Evolutionary conservation across 2,113 vertebrate species (phyloP).

Genomic region (Chloropsis cyanopogon): DNA sequence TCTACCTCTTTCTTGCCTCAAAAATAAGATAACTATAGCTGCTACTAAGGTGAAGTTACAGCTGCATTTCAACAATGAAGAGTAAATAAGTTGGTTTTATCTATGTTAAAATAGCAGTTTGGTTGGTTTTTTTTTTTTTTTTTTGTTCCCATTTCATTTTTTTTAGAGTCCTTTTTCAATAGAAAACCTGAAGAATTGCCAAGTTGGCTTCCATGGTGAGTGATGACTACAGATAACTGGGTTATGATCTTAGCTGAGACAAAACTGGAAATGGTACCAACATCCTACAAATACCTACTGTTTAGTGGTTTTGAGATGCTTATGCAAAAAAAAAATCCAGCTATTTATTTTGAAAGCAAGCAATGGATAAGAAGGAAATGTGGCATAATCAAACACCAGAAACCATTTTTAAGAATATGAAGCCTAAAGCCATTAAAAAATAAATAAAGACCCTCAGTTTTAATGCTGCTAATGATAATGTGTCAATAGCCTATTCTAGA

Average conservation of each 20-base stretch:
- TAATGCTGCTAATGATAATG: neutral
- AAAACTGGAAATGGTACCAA: neutral
- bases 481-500: neutral
- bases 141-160: neutral
- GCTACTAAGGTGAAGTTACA: neutral
- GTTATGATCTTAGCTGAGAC: neutral
- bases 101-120: neutral
- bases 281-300: neutral
- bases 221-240: slow-evolving; percentile 21
- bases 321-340: neutral
- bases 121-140: too few species aligned
- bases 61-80: neutral
- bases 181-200: slow-evolving; percentile 3
- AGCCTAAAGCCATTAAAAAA: neutral
- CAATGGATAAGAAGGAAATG: neutral
- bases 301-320: neutral
- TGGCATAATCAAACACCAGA: neutral
- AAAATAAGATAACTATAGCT: neutral
- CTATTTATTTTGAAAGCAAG: neutral
- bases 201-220: neutral
- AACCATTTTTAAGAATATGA: neutral
- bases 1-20: neutral
- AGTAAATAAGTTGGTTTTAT: neutral
- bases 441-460: neutral
- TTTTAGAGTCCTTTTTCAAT: slow-evolving; percentile 4